A percentile compares a stretch with the other conserved stretches of the same genome.
phyloP scores from a whole-genome alignment of 2,888 invertebrate species.

The Cyaniris semiargus region DNA sequence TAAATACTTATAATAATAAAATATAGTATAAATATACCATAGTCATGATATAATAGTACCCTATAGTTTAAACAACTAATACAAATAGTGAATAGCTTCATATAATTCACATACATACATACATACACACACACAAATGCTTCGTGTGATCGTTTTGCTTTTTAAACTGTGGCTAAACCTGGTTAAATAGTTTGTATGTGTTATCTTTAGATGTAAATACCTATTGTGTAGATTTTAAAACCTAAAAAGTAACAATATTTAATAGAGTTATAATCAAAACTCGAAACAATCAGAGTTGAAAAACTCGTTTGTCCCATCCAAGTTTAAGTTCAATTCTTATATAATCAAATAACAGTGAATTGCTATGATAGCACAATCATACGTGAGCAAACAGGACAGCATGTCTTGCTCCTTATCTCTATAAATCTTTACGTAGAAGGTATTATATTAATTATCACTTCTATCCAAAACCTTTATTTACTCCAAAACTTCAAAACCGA shows the following conservation, averaged over 20 bases:
- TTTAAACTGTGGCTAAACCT: slow-evolving; percentile 2
- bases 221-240: background rate
- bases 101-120: background rate
- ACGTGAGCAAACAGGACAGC: too few relatives aligned
- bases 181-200: background rate
- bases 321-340: too few relatives aligned
- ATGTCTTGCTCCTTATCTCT: background rate
- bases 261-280: background rate
- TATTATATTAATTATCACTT: too few relatives aligned
- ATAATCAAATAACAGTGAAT: too few relatives aligned
- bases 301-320: too few relatives aligned
- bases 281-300: too few relatives aligned
- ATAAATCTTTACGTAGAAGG: too few relatives aligned
- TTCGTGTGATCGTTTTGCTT: slow-evolving; percentile 19
- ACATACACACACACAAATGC: background rate
- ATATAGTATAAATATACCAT: background rate
- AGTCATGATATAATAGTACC: background rate
- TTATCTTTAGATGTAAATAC: background rate
- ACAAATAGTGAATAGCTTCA: background rate
- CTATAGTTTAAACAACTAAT: background rate
- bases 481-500: background rate
- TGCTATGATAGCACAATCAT: too few relatives aligned
- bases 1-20: background rate
- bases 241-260: background rate
- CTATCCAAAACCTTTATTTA: too few relatives aligned